Conservation (phyloP, 2,113 vertebrate species). For the Polyodon spathula region DNA sequence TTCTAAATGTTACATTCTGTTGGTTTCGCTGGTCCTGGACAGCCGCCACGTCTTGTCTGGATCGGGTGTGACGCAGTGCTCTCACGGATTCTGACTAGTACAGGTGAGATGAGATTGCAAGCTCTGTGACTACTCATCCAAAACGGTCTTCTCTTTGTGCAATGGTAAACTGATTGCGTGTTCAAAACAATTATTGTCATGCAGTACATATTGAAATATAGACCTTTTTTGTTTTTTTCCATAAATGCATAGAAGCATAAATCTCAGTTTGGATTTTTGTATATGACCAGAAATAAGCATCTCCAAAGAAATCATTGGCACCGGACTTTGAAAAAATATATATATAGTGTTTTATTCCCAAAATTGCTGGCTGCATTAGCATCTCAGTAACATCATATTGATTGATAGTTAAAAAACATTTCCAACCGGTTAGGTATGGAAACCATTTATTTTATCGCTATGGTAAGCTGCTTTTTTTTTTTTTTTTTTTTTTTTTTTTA, state of each 20-base stretch:
- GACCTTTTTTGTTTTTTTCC: constrained; percentile 36
- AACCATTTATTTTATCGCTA: constrained; percentile 30
- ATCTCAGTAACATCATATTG: constrained; percentile 41
- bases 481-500: background rate
- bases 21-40: no score
- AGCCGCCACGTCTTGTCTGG: no score
- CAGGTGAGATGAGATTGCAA: no score
- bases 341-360: constrained; percentile 48
- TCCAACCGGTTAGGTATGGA: constrained; percentile 36
- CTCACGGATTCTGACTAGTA: no score
- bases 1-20: no score
- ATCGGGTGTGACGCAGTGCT: no score
- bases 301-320: constrained; percentile 60
- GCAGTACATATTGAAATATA: constrained; percentile 25
- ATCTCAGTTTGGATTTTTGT: constrained; percentile 46
- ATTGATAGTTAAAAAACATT: constrained; percentile 45
- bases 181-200: no score
- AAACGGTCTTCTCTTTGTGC: no score
- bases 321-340: constrained; percentile 51
- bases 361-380: constrained; percentile 59
- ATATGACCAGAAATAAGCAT: constrained; percentile 41
- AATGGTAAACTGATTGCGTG: no score
- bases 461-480: no score
- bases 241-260: constrained; percentile 39
- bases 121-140: no score